Evolutionary conservation across 1,140 invertebrate genomes (phyloP).

Genomic region (Portunus trituberculatus): DNA sequence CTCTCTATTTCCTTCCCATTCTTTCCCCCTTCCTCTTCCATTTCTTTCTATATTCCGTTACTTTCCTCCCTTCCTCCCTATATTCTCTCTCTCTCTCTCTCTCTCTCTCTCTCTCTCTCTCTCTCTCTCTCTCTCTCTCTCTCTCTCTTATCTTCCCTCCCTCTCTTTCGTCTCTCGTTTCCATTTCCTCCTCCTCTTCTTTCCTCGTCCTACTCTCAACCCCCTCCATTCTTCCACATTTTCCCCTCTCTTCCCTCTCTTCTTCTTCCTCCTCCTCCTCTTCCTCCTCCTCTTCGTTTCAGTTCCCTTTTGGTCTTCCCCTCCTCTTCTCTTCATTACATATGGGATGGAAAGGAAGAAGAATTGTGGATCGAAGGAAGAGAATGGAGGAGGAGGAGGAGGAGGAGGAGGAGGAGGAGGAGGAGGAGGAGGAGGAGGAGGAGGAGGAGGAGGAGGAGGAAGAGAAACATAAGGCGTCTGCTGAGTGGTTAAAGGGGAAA

Average conservation of each 20-base stretch:
- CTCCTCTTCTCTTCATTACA: too few species aligned
- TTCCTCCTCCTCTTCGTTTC: background rate
- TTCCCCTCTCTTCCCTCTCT: background rate
- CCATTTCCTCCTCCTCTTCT: background rate
- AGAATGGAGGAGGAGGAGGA: background rate
- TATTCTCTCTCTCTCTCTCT: background rate
- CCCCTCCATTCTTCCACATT: background rate
- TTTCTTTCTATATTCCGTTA: background rate
- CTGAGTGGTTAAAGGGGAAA: constrained; percentile 2
- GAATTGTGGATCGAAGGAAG: background rate
- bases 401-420: constrained; percentile 24
- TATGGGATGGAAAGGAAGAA: background rate
- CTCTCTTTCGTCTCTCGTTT: background rate
- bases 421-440: constrained; percentile 30
- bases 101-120: background rate
- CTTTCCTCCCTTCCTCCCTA: background rate
- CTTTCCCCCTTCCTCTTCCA: background rate
- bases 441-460: background rate
- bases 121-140: background rate
- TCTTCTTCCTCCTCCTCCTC: background rate
- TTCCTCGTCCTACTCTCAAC: too few species aligned
- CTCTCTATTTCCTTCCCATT: background rate
- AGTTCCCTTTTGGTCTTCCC: background rate
- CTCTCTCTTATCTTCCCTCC: background rate
- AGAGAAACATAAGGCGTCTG: background rate